Percentiles rank a stretch among this genome's conserved stretches.
These are phyloP conservation scores for Monomorium pharaonis DNA, from an alignment of 1,140 invertebrate genomes.

Conservation along the genomic window DNA sequence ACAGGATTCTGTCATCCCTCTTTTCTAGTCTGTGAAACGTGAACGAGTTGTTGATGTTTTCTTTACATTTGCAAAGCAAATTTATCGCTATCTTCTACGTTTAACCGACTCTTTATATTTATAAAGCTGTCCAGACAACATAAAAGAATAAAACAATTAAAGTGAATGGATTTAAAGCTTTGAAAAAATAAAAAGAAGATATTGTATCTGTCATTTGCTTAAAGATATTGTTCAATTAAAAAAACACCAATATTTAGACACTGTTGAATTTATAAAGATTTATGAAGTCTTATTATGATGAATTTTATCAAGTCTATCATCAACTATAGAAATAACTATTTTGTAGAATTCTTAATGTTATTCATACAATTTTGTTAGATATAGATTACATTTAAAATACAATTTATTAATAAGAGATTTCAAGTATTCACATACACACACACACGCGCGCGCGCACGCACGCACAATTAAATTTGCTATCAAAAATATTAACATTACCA, in stretches of 20 bases:
- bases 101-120: not conserved
- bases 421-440: not conserved
- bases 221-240: not conserved
- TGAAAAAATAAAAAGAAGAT: not conserved
- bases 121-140: not conserved
- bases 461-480: not conserved
- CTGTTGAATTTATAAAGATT: not conserved
- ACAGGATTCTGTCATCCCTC: not conserved
- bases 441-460: too few species aligned
- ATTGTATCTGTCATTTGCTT: not conserved
- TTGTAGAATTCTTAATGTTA: not conserved
- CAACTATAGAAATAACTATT: not conserved
- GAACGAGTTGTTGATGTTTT: not conserved
- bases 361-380: not conserved
- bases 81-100: not conserved
- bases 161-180: not conserved
- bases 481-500: not conserved
- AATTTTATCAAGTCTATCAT: not conserved
- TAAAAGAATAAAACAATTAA: not conserved
- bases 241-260: not conserved
- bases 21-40: not conserved
- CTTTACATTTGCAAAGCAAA: not conserved
- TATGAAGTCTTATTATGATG: not conserved
- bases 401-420: not conserved
- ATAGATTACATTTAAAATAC: not conserved